Percentiles rank a stretch among this genome's conserved stretches.
These are phyloP conservation scores for Gari tellinella DNA, from an alignment of 2,888 invertebrate species.

Conservation along the genomic window DNA sequence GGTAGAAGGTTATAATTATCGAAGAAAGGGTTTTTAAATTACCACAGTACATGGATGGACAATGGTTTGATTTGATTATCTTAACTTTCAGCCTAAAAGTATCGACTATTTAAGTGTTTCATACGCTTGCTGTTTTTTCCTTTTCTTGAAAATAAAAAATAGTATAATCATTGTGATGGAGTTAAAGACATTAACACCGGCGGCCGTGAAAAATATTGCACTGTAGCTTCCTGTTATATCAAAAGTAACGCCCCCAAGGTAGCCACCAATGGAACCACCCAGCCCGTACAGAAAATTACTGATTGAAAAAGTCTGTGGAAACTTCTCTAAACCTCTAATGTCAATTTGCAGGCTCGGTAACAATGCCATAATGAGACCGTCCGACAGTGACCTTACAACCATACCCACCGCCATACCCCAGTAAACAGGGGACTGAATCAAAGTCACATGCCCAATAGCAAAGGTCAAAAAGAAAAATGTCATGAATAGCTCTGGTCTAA, in stretches of 20 bases:
- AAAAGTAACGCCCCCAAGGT: slow-evolving; percentile 35
- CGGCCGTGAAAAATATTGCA: slow-evolving; percentile 35
- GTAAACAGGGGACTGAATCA: slow-evolving; percentile 12
- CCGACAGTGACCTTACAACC: slow-evolving; percentile 27
- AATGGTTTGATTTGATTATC: no score
- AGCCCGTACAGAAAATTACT: slow-evolving; percentile 27
- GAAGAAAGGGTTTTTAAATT: no score
- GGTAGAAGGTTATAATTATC: no score
- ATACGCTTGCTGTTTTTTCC: no score
- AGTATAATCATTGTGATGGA: slow-evolving; percentile 11
- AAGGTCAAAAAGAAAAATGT: slow-evolving; percentile 10
- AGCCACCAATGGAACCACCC: slow-evolving; percentile 27
- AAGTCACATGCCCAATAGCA: slow-evolving; percentile 24
- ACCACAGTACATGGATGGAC: no score
- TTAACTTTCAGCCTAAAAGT: no score
- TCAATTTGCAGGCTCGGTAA: slow-evolving; percentile 29
- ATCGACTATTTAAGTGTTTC: no score
- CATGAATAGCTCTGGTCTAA: slow-evolving; percentile 24
- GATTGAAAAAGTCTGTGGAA: slow-evolving; percentile 32
- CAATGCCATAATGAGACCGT: slow-evolving; percentile 17
- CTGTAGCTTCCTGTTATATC: slow-evolving; percentile 45
- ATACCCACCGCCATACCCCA: slow-evolving; percentile 35
- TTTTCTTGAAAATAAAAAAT: not conserved
- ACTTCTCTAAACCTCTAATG: slow-evolving; percentile 29
- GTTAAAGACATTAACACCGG: slow-evolving; percentile 10